phyloP scores from a whole-genome alignment of 1,140 invertebrate species.

The Teleopsis dalmanni region DNA sequence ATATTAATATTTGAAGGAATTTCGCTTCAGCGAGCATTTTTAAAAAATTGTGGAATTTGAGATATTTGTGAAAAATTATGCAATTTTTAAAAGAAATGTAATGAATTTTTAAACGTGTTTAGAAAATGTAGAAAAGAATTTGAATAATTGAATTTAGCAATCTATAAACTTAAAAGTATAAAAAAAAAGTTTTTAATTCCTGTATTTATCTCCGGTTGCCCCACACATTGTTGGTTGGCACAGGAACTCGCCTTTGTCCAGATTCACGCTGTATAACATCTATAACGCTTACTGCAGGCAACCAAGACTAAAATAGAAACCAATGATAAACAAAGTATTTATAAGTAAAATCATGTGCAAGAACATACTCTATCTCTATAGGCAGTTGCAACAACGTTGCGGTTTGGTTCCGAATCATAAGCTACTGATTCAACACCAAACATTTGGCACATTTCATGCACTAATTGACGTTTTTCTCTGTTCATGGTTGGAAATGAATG shows the following conservation, averaged over 20 bases:
- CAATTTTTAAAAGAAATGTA: too few species aligned
- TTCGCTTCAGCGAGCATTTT: too few species aligned
- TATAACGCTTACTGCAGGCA: slow-evolving; percentile 75
- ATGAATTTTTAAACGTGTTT: too few species aligned
- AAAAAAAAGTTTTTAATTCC: too few species aligned
- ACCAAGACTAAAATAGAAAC: slow-evolving; percentile 58
- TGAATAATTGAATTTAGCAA: too few species aligned
- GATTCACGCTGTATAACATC: slow-evolving; percentile 70
- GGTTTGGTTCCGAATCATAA: slow-evolving; percentile 89
- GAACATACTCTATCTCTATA: slow-evolving; percentile 61
- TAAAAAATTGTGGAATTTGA: too few species aligned
- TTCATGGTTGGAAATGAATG: slow-evolving; percentile 92
- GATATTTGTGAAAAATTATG: too few species aligned
- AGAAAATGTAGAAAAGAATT: too few species aligned
- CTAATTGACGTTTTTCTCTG: slow-evolving; percentile 75
- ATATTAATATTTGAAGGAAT: too few species aligned
- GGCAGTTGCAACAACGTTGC: slow-evolving; percentile 90
- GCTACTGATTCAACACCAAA: slow-evolving; percentile 90
- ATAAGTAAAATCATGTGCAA: not conserved
- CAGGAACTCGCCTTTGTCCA: slow-evolving; percentile 68
- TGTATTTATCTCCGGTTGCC: slow-evolving; percentile 35
- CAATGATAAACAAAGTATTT: not conserved
- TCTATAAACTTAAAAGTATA: too few species aligned
- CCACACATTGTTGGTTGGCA: slow-evolving; percentile 53
- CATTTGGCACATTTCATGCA: slow-evolving; percentile 90